A percentile compares a stretch with the other conserved stretches of the same genome.
Conservation (phyloP, 2,113 vertebrate species). For the Trichechus manatus region DNA sequence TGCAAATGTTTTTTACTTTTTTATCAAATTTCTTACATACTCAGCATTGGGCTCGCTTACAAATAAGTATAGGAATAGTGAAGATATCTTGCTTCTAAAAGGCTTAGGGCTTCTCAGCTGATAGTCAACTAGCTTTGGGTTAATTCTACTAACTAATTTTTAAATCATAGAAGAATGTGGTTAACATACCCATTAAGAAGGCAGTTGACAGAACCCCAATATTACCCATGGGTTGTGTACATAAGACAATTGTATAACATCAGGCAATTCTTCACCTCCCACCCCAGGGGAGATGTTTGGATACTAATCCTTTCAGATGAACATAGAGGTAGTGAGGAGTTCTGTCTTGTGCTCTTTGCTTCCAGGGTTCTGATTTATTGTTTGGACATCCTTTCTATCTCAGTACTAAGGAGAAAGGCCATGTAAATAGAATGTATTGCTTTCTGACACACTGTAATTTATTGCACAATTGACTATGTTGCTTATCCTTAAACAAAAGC, state of each 20-base stretch:
- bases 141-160: not conserved
- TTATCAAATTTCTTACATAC: not conserved
- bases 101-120: not conserved
- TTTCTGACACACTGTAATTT: not conserved
- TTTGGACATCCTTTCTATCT: not conserved
- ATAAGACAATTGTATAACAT: not conserved
- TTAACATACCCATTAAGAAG: not conserved
- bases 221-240: not conserved
- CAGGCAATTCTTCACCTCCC: not conserved
- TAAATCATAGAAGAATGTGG: not conserved
- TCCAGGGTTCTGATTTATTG: not conserved
- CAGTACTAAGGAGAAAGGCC: not conserved
- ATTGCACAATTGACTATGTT: not conserved
- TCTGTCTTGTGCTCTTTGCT: not conserved
- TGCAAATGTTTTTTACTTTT: not conserved
- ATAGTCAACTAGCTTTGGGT: not conserved
- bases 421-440: not conserved
- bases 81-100: not conserved
- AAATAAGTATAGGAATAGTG: not conserved
- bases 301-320: not conserved
- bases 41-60: not conserved
- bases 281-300: not conserved
- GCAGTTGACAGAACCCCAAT: not conserved
- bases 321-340: not conserved
- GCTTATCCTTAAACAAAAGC: not conserved